A percentile compares a stretch with the other conserved stretches of the same genome.
Evolutionary conservation across 92 coral and sea anemone genomes (phyloP).

Genomic region (Metridium senile): DNA sequence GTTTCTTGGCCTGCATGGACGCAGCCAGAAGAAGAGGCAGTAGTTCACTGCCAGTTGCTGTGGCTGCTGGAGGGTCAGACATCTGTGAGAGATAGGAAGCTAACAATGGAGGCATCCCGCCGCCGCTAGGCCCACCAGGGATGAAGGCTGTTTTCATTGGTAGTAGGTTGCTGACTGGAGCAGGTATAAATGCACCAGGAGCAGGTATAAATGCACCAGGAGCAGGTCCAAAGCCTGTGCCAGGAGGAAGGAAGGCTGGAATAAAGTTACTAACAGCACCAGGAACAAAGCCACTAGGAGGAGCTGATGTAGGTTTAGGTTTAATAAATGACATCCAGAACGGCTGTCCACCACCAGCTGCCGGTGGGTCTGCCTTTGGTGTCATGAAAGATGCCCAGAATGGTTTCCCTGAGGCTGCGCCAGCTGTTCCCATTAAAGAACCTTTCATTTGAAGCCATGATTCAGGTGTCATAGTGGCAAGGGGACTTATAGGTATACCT

Average conservation of each 20-base stretch:
- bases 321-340: slow-evolving; percentile 12
- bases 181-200: not conserved
- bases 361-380: slow-evolving; percentile 15
- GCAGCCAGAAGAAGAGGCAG: slow-evolving; percentile 10
- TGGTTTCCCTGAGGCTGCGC: not conserved
- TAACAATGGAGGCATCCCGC: not conserved
- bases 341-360: not conserved
- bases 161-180: not conserved
- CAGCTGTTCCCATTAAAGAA: not conserved
- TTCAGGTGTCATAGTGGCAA: slow-evolving; percentile 15
- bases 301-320: not conserved
- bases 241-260: not conserved
- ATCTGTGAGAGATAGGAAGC: not conserved
- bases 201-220: not conserved
- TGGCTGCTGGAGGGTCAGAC: slow-evolving; percentile 24
- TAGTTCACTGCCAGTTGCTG: not conserved
- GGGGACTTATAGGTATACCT: slow-evolving; percentile 29
- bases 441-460: slow-evolving; percentile 14
- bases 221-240: not conserved
- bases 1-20: slow-evolving; percentile 2
- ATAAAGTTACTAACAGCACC: not conserved
- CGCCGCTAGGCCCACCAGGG: not conserved
- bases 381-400: slow-evolving; percentile 27
- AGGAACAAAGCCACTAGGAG: not conserved
- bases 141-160: slow-evolving; percentile 2